Conservation (phyloP, 1,140 invertebrate species). For the Leptoteleia sp. region DNA sequence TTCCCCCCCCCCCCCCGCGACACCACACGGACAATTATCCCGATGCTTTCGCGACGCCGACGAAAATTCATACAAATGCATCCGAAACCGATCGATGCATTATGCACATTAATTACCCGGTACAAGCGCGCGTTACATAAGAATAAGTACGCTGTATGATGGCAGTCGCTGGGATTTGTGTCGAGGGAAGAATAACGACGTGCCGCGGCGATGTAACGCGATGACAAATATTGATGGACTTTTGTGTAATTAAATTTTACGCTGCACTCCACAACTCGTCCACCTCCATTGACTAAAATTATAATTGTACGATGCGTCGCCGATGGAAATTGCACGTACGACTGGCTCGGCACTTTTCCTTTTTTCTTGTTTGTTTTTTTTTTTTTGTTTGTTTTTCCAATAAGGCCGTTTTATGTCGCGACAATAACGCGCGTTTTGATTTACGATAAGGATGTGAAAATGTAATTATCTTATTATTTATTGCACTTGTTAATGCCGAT, state of each 20-base stretch:
- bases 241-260: too few species aligned
- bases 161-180: slow-evolving; percentile 25
- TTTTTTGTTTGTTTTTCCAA: too few species aligned
- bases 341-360: too few species aligned
- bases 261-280: too few species aligned
- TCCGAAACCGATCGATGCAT: slow-evolving; percentile 19
- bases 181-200: slow-evolving; percentile 20
- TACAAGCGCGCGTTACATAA: slow-evolving; percentile 40
- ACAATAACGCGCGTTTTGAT: background rate
- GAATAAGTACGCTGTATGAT: slow-evolving; percentile 31
- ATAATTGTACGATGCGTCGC: too few species aligned
- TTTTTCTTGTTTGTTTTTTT: too few species aligned
- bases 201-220: slow-evolving; percentile 2
- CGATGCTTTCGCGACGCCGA: slow-evolving; percentile 27
- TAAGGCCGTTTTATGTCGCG: background rate
- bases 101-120: slow-evolving; percentile 43
- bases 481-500: slow-evolving; percentile 3
- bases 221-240: slow-evolving; percentile 8
- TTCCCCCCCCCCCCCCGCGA: too few species aligned
- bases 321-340: too few species aligned
- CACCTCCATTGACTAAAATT: too few species aligned
- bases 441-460: slow-evolving; percentile 8
- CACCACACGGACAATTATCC: slow-evolving; percentile 25
- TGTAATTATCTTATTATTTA: slow-evolving; percentile 10
- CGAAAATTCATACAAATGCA: slow-evolving; percentile 19